Conservation (phyloP, 1,140 invertebrate genomes). For the Pseudomyrmex cubaensis region DNA sequence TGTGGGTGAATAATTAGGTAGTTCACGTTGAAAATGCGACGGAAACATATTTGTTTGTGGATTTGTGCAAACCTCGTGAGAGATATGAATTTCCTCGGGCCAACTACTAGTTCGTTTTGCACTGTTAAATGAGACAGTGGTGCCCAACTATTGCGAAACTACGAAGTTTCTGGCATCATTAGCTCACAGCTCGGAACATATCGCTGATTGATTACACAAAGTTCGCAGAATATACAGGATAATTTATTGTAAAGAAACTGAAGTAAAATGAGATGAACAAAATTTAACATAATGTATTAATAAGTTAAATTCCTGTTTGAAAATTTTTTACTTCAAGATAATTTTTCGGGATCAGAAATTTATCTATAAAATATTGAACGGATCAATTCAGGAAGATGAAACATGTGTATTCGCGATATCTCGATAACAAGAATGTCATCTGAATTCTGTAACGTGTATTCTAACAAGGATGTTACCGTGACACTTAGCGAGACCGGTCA, state of each 20-base stretch:
- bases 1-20: constrained; percentile 10
- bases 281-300: too few relatives aligned
- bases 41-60: constrained; percentile 30
- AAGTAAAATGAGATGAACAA: background rate
- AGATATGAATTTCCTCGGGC: constrained; percentile 29
- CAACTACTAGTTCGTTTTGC: constrained; percentile 10
- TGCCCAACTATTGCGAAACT: constrained; percentile 24
- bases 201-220: constrained; percentile 49
- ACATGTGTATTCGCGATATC: background rate
- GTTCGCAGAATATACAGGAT: constrained; percentile 16
- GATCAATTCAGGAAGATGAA: background rate
- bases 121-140: constrained; percentile 41
- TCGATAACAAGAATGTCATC: background rate
- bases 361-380: background rate
- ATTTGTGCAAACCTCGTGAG: constrained; percentile 24
- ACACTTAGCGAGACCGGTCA: background rate
- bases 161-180: constrained; percentile 33
- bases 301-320: too few relatives aligned
- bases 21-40: constrained; percentile 30
- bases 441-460: background rate
- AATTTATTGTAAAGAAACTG: background rate
- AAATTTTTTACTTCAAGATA: too few relatives aligned
- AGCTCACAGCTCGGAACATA: constrained; percentile 28
- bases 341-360: background rate
- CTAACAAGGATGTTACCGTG: background rate